Conservation (phyloP, 2,113 vertebrate species). For the Prunella himalayana region DNA sequence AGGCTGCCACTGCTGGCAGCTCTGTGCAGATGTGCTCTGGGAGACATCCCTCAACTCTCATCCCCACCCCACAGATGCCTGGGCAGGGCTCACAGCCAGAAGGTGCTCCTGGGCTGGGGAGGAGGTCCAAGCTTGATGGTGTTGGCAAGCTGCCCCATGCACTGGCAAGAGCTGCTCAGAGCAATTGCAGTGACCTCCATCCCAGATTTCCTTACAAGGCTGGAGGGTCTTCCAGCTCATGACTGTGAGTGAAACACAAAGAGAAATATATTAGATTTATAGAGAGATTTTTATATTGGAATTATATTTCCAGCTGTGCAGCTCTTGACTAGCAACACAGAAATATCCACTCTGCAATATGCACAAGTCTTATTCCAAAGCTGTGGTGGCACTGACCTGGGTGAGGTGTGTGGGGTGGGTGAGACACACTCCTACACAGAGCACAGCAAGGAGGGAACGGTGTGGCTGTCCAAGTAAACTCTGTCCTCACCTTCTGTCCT, state of each 20-base stretch:
- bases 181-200: not conserved
- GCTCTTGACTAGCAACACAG: not conserved
- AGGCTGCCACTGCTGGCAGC: not conserved
- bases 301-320: not conserved
- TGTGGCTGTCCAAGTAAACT: not conserved
- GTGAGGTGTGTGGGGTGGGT: not conserved
- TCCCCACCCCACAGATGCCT: not conserved
- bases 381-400: not conserved
- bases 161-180: not conserved
- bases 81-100: not conserved
- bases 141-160: not conserved
- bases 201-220: not conserved
- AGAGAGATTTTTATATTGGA: not conserved
- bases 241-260: not conserved
- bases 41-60: not conserved
- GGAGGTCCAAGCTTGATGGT: not conserved
- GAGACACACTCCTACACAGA: not conserved
- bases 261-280: not conserved
- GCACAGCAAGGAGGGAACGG: not conserved
- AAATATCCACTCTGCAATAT: not conserved
- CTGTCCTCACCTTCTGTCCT: not conserved
- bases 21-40: not conserved
- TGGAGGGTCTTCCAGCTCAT: not conserved
- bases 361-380: not conserved
- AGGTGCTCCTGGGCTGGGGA: not conserved